Evolutionary conservation across 1,140 invertebrate species (phyloP), one percentile per base, ranked within the genome.

Genomic region (Bilobella aurantiaca): DNA sequence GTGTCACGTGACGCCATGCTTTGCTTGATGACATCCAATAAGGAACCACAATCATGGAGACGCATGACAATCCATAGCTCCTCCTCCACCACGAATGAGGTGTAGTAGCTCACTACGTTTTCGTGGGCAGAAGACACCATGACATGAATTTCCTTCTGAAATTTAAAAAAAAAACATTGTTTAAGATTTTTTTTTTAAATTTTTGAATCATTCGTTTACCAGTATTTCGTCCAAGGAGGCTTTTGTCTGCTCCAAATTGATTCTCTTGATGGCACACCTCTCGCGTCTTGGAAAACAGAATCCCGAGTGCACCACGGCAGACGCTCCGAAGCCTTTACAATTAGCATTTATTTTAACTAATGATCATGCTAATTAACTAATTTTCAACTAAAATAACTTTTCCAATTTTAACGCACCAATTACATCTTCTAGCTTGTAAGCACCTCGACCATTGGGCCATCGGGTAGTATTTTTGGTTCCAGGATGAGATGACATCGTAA

Each of bases 231-330:
- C 96, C 87, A 99, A 97, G 64, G 93, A 96, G 3, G 96, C 98
- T 78, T 98, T 98, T 89, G 95, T 98, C 85, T 99, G 99, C 79
- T 99, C 96, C 73, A 99, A 81, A 80, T 99, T 99, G 75, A 99
- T 99, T 69, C 95, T 84, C 79, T 99, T 99, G 73, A 99, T 98
- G 70, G 96, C 96, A 82, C 93, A 96, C 81, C 92, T 93, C 78
- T 99, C 95, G 72, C 89, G 87, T 28, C 93, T 82, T 12, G 94
- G 88, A 75, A 90, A 88, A 77, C 96, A 99, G 69, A 87, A 86
- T 0, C 96, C 96, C 30, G 87, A 89, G 78, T 97, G 93, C 3
- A 98, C 96, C 53, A 94, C 89, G 1, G 96, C 95, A 23, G 94
- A 98, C 34, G 96, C 95, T 37, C 96, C 96, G 71, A 96, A 91